Evolutionary conservation across 2,888 invertebrate species (phyloP).

Genomic region (Stramonita haemastoma): DNA sequence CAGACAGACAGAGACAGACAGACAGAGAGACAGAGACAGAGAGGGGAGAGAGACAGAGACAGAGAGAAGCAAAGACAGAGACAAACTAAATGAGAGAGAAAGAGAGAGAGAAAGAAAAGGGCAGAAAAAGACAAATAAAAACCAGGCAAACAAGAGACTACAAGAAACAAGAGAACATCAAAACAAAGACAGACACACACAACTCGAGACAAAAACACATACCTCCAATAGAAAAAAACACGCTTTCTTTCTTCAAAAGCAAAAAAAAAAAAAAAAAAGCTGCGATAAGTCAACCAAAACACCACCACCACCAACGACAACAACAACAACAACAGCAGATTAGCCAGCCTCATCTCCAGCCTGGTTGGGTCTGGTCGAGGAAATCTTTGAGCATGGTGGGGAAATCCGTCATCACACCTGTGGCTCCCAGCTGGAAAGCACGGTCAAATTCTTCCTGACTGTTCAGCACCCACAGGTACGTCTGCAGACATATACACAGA

Average conservation of each 20-base stretch:
- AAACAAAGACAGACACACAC: not conserved
- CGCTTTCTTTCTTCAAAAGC: not conserved
- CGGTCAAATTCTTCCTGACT: conserved; percentile 82
- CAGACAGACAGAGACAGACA: no score
- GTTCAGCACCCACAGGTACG: conserved; percentile 84
- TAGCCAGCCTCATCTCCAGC: conserved; percentile 9
- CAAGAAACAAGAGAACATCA: not conserved
- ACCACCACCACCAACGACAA: not conserved
- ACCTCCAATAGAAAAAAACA: not conserved
- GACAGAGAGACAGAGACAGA: no score
- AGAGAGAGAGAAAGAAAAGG: no score
- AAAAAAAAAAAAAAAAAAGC: no score
- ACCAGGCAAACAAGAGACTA: no score
- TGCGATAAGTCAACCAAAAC: not conserved
- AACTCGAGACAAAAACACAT: not conserved
- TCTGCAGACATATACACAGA: conserved; percentile 75
- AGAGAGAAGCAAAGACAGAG: no score
- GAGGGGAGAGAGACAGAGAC: no score
- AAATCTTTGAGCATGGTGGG: conserved; percentile 81
- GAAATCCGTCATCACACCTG: conserved; percentile 86
- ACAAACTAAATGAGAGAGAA: no score
- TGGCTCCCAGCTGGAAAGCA: conserved; percentile 81
- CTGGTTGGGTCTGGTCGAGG: conserved; percentile 63
- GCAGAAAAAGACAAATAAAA: no score
- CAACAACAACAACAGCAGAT: not conserved